phyloP scores from a whole-genome alignment of 2,113 vertebrate genomes.

The Chaetorhynchus papuensis region DNA sequence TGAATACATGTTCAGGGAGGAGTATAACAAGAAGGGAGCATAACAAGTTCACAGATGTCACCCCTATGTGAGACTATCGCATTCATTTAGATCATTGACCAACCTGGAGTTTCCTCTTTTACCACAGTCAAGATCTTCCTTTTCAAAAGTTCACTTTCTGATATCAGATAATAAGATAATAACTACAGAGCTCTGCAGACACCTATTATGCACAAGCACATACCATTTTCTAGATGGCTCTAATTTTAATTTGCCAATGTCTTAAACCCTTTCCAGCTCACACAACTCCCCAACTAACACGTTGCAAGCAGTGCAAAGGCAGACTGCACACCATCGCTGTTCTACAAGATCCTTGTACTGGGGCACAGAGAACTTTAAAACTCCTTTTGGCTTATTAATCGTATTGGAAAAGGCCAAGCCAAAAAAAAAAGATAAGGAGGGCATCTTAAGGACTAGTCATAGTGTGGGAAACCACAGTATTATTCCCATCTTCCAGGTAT shows the following conservation, averaged over 20 bases:
- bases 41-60: neutral
- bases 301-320: accelerated
- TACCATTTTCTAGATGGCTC: neutral
- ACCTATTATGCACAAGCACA: neutral
- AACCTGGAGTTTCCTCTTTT: neutral
- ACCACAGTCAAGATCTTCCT: neutral
- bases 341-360: neutral
- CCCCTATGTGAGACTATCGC: accelerated
- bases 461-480: neutral
- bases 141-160: neutral
- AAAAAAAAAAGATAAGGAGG: neutral
- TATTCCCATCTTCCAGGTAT: neutral
- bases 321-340: neutral
- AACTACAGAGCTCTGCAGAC: neutral
- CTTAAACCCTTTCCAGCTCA: neutral
- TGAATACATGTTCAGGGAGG: neutral
- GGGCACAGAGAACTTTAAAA: neutral
- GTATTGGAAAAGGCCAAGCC: neutral
- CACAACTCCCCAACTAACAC: neutral
- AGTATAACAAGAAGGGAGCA: neutral
- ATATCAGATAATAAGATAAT: neutral
- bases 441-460: neutral
- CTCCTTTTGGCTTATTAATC: neutral
- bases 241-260: neutral
- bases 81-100: neutral